A percentile compares a stretch with the other conserved stretches of the same genome.
phyloP scores from a whole-genome alignment of 1,140 invertebrate species.

The Megathymus violae region DNA sequence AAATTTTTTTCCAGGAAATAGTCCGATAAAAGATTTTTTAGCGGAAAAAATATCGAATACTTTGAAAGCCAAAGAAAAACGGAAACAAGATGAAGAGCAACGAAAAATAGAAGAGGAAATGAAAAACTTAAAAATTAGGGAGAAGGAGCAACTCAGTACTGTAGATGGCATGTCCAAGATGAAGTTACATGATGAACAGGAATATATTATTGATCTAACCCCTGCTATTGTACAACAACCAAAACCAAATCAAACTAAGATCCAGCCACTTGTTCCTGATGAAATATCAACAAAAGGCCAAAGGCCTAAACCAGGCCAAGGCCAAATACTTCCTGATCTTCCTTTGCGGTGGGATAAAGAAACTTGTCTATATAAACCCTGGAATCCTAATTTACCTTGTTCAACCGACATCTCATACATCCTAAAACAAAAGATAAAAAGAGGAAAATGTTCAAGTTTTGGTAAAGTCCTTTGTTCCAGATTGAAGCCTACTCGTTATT shows the following conservation, averaged over 20 bases:
- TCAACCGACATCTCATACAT: constrained; percentile 65
- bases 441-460: constrained; percentile 61
- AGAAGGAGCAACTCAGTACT: constrained; percentile 33
- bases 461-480: constrained; percentile 60
- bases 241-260: background rate
- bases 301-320: background rate
- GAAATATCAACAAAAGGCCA: background rate
- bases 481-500: constrained; percentile 34
- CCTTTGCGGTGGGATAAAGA: background rate
- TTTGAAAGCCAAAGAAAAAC: constrained; percentile 63
- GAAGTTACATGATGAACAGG: constrained; percentile 34
- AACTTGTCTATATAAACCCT: background rate
- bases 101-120: constrained; percentile 50
- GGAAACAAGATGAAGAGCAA: constrained; percentile 49
- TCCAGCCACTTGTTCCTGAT: background rate
- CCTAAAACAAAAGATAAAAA: constrained; percentile 50
- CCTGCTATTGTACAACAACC: background rate
- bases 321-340: background rate
- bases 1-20: constrained; percentile 46
- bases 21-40: constrained; percentile 58
- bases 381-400: constrained; percentile 43
- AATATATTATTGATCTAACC: constrained; percentile 61
- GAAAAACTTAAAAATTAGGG: constrained; percentile 42
- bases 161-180: constrained; percentile 38
- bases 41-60: constrained; percentile 66